These are phyloP conservation scores for Acanthosepion pharaonis DNA, from an alignment of 2,888 invertebrate genomes.

Conservation along the genomic window DNA sequence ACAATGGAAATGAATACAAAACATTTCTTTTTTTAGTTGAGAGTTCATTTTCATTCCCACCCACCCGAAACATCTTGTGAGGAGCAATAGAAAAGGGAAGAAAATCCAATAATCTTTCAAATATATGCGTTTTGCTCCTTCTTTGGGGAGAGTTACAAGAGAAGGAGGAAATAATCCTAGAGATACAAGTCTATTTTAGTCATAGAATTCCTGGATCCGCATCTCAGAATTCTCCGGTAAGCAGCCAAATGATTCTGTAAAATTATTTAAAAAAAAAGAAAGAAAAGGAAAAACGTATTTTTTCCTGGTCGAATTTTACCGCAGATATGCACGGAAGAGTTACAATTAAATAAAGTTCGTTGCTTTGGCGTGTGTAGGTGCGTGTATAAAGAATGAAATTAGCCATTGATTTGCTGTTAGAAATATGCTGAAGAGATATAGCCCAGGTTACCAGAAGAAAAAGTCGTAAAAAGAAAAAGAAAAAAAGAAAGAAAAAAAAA, in stretches of 20 bases:
- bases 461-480: background rate
- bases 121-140: background rate
- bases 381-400: background rate
- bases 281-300: background rate
- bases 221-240: background rate
- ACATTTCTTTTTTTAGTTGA: background rate
- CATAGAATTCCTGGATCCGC: background rate
- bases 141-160: background rate
- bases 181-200: background rate
- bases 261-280: background rate
- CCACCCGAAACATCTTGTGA: background rate
- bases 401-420: too few species aligned
- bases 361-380: background rate
- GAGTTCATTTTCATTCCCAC: background rate
- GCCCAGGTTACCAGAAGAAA: background rate
- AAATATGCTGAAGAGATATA: background rate
- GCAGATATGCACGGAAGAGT: background rate
- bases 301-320: background rate
- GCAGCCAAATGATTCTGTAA: background rate
- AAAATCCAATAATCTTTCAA: background rate
- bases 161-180: background rate
- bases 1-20: constrained; percentile 15
- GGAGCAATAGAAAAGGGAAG: background rate
- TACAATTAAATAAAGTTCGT: background rate
- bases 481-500: background rate